These are phyloP conservation scores for Scomber scombrus DNA, from an alignment of 2,113 vertebrate species.

Conservation along the genomic window DNA sequence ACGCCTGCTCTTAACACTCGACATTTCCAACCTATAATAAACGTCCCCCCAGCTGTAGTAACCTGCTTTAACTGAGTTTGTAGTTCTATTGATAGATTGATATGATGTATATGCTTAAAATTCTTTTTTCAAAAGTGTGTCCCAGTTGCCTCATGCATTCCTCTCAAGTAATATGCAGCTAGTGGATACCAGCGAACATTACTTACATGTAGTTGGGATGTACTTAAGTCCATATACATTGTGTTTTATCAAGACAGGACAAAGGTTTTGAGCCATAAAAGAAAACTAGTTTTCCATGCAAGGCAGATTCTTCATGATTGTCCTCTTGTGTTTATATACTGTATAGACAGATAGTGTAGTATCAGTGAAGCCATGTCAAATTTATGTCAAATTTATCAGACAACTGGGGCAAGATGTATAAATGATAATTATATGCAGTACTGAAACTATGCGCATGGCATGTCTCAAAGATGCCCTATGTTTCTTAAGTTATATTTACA, in stretches of 20 bases:
- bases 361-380: constrained; percentile 7
- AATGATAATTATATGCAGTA: neutral
- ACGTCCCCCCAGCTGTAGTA: neutral
- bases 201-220: neutral
- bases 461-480: neutral
- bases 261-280: too few relatives aligned
- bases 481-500: too few relatives aligned
- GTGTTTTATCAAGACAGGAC: neutral
- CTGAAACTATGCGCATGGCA: neutral
- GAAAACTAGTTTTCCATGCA: too few relatives aligned
- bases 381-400: too few relatives aligned
- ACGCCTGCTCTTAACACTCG: neutral
- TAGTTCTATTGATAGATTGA: neutral
- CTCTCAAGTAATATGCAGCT: too few relatives aligned
- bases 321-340: too few relatives aligned
- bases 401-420: constrained; percentile 5
- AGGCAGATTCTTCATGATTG: too few relatives aligned
- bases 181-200: neutral
- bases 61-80: neutral
- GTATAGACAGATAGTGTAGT: neutral
- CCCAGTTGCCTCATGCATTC: too few relatives aligned
- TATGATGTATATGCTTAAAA: too few relatives aligned
- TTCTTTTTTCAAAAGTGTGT: too few relatives aligned
- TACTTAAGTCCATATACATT: neutral
- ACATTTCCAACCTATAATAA: neutral